Percentiles rank a stretch among this genome's conserved stretches.
Evolutionary conservation across 2,113 vertebrate species (phyloP).

Genomic region (Diglossa brunneiventris): DNA sequence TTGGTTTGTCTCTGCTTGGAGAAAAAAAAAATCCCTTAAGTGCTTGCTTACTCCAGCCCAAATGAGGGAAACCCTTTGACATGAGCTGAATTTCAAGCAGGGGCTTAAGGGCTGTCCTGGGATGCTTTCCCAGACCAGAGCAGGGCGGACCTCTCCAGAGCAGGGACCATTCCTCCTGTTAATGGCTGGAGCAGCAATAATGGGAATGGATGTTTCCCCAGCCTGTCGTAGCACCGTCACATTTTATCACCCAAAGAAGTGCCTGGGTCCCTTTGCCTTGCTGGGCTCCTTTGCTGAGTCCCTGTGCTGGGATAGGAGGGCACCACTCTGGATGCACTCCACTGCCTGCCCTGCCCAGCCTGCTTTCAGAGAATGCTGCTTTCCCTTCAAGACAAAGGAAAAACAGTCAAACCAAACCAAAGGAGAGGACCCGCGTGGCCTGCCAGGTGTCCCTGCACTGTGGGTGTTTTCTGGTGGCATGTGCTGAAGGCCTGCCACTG

Average conservation of each 20-base stretch:
- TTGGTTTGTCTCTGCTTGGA: background rate
- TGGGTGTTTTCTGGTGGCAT: background rate
- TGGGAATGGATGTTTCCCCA: slow-evolving; percentile 11
- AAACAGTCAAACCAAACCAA: rapidly evolving
- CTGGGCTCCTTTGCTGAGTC: background rate
- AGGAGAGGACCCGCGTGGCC: background rate
- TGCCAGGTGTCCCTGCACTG: background rate
- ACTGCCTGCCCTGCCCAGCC: background rate
- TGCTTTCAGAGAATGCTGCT: rapidly evolving
- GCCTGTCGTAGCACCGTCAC: background rate
- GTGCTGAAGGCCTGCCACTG: background rate
- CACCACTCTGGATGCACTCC: rapidly evolving
- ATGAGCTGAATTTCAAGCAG: slow-evolving; percentile 31
- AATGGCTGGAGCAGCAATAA: slow-evolving; percentile 1
- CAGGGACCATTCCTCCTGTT: slow-evolving; percentile 4
- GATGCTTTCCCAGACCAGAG: slow-evolving; percentile 29
- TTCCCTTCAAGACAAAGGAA: background rate
- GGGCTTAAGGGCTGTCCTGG: background rate
- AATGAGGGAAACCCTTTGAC: background rate
- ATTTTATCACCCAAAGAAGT: background rate
- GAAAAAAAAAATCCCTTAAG: background rate
- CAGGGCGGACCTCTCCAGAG: background rate
- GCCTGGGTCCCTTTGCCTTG: background rate
- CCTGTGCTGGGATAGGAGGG: background rate
- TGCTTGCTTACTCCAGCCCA: background rate